Base-by-base conservation (phyloP, 2,797 vertebrate species). In the Danio tinwini region DNA sequence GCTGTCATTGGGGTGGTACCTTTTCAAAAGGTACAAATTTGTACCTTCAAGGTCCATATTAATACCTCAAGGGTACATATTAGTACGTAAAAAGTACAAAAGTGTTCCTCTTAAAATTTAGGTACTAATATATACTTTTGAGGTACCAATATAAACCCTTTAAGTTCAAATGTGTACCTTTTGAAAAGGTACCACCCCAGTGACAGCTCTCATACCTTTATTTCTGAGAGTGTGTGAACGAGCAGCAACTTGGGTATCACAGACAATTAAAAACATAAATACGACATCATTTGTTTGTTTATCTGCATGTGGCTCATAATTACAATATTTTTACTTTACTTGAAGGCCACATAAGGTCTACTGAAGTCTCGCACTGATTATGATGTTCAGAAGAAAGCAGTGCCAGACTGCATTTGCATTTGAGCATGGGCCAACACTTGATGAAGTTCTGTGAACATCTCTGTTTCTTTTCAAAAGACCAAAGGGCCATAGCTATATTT, bases 401-500 rank as follows among this genome's bases (percentile, higher is more conserved):
- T 19, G 39, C 45, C 45, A 56, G 73, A 65, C 61, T 40, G 45
- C 67, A 71, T 75, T 73, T 78, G 53, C 70, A 59, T 81, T 81
- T 90, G 88, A 87, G 88, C 84, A 85, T 85, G 3, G 68, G 86
- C 87, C 83, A 85, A 40, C 85, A 85, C 91, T 86, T 86, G 80
- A 87, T 84, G 82, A 83, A 81, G 78, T 83, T 84, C 61, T 67
- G 74, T 84, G 50, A 82, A 86, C 90, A 89, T 90, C 87, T 87
- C 80, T 90, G 87, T 90, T 89, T 87, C 56, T 76, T 89, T 93
- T 91, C 88, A 90, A 89, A 84, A 92, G 92, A 90, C 88, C 87
- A 6, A 82, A 82, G 82, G 85, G 53, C 75, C 73, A 72, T 84
- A 78, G 78, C 85, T 79, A 82, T 59, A 87, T 90, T 90, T 94